Base-by-base conservation (phyloP, 2,888 invertebrate species). In the Parnassius apollo region DNA sequence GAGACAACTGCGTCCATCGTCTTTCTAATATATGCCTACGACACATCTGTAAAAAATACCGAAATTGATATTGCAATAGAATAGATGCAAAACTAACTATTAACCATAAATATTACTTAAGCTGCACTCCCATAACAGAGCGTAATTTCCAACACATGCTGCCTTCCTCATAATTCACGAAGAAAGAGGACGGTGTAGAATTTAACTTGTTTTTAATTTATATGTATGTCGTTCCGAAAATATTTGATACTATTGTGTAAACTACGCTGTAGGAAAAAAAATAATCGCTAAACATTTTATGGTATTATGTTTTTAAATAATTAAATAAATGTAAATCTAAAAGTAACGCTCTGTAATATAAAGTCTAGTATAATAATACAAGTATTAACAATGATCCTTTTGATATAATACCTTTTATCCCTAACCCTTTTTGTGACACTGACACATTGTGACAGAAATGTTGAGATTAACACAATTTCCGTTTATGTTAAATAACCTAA, bases 131-230 rank as follows among this genome's bases (percentile, higher is more conserved):
- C 42, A 45, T 54, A 51, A 58, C 57, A 62, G 7, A 9, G 44
- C n/a, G 55, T 63, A 59, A 63, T 63, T 56, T 13, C 54, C 51
- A 59, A 55, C 62, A 63, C 55, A 42, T 63, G 62, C 42, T 18
- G 59, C 62, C 55, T n/a, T 51, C 10, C 54, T 55, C 46, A 22
- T 63, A 59, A 63, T 59, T 58, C 35, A 58, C 58, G 62, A 58
- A 62, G 58, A 58, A 62, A 42, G 18, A 44, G 10, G 35, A 55
- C 46, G 49, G 45, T 44, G 53, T 45, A 18, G 18, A 54, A 54
- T 35, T 44, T 12, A 58, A 62, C 25, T 42, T 58, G 55, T 55
- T 59, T 59, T 54, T 46, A 59, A 63, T 63, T 59, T 55, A 55
- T 58, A 55, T 46, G 35, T 49, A 59, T 59, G 50, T 11, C n/a